phyloP scores from a whole-genome alignment of 2,113 vertebrate genomes.

The Tyto alba region DNA sequence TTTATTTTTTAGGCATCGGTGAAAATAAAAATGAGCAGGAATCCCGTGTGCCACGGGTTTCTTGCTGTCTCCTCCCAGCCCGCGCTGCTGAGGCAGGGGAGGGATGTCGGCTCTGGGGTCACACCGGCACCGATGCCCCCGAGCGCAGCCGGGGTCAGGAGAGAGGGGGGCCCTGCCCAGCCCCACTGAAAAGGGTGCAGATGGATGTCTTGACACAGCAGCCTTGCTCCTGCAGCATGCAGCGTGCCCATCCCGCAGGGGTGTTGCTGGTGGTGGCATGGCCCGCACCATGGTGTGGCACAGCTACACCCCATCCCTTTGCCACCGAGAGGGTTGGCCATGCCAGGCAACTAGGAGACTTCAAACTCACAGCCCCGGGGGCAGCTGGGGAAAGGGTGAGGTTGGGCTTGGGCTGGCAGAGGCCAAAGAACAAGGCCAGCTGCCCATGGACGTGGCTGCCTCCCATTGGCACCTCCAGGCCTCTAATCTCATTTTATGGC shows the following conservation, averaged over 20 bases:
- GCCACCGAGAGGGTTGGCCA: background rate
- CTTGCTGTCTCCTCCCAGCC: background rate
- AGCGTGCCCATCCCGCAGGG: background rate
- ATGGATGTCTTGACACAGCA: background rate
- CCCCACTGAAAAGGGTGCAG: background rate
- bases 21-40: constrained; percentile 41
- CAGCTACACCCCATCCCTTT: background rate
- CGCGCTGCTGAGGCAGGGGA: rapidly evolving
- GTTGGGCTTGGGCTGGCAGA: background rate
- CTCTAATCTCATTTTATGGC: constrained; percentile 71
- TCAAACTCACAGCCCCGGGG: background rate
- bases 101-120: rapidly evolving
- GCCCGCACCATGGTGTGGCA: background rate
- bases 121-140: rapidly evolving
- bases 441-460: constrained; percentile 14
- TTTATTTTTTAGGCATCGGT: constrained; percentile 18
- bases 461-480: constrained; percentile 13
- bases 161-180: background rate
- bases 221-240: background rate
- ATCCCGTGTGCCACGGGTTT: background rate
- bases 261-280: background rate
- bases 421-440: constrained; percentile 73
- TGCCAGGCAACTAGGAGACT: background rate
- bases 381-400: background rate
- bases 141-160: rapidly evolving